Percentiles rank a stretch among this genome's conserved stretches.
Evolutionary conservation across 2,797 vertebrate genomes (phyloP).

Genomic region (Triplophysa bombifrons): DNA sequence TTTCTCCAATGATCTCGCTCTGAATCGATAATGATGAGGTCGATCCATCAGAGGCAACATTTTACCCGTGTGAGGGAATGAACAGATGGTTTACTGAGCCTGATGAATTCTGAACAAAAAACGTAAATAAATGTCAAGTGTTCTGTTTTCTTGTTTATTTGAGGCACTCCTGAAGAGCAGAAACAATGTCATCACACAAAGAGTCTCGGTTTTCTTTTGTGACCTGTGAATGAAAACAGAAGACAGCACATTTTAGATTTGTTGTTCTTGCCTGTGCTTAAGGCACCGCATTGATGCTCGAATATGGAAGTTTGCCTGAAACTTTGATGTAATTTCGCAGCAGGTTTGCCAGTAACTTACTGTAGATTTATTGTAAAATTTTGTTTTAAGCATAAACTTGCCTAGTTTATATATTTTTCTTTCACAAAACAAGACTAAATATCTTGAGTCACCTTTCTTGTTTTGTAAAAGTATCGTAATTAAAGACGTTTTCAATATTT

Average conservation of each 20-base stretch:
- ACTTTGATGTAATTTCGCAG: too few relatives aligned
- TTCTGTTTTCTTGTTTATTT: constrained; percentile 58
- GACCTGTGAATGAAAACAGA: constrained; percentile 73
- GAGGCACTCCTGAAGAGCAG: constrained; percentile 76
- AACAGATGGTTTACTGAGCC: not conserved
- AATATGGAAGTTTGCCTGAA: too few relatives aligned
- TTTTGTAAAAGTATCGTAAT: too few relatives aligned
- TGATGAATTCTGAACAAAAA: not conserved
- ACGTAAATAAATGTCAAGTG: not conserved
- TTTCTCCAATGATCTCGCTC: constrained; percentile 53
- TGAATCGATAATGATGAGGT: constrained; percentile 70
- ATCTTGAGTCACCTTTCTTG: too few relatives aligned
- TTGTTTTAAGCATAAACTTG: too few relatives aligned
- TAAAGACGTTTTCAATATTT: too few relatives aligned
- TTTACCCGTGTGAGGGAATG: constrained; percentile 31
- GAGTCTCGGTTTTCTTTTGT: constrained; percentile 88
- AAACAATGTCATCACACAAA: constrained; percentile 82
- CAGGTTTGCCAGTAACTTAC: too few relatives aligned
- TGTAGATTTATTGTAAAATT: too few relatives aligned
- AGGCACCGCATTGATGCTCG: too few relatives aligned
- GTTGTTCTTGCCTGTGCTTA: not conserved
- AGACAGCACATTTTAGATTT: not conserved
- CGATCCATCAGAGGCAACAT: constrained; percentile 60
- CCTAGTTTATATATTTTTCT: too few relatives aligned
- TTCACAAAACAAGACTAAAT: too few relatives aligned